These are phyloP conservation scores for Plagodis dolabraria DNA, from an alignment of 2,888 invertebrate species.

Conservation along the genomic window DNA sequence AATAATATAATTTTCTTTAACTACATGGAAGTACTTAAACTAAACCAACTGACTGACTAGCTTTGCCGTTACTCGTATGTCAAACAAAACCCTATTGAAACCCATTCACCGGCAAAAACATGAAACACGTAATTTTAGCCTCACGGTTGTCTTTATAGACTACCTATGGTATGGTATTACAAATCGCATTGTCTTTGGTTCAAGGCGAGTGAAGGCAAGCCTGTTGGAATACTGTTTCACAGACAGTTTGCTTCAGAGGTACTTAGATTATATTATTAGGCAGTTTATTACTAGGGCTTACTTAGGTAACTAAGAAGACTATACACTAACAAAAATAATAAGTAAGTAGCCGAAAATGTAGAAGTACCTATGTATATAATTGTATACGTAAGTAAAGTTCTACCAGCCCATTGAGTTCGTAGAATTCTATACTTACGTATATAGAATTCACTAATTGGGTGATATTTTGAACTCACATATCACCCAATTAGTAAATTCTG, in stretches of 20 bases:
- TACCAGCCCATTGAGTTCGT: no score
- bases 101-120: slow-evolving; percentile 51
- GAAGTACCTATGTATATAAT: no score
- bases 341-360: no score
- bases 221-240: slow-evolving; percentile 28
- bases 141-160: slow-evolving; percentile 25
- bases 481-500: no score
- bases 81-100: slow-evolving; percentile 43
- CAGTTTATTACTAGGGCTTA: no score
- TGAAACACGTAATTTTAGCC: slow-evolving; percentile 44
- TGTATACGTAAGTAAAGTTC: no score
- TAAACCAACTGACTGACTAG: slow-evolving; percentile 4
- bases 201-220: slow-evolving; percentile 47
- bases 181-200: slow-evolving; percentile 51
- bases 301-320: neutral
- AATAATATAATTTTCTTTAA: no score
- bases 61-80: slow-evolving; percentile 7
- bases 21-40: no score
- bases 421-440: no score
- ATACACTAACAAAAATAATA: neutral
- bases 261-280: no score
- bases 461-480: no score
- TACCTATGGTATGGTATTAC: slow-evolving; percentile 35
- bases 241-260: slow-evolving; percentile 19
- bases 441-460: no score